Conservation (phyloP, 2,113 vertebrate species). For the Malurus alboscapulatus region DNA sequence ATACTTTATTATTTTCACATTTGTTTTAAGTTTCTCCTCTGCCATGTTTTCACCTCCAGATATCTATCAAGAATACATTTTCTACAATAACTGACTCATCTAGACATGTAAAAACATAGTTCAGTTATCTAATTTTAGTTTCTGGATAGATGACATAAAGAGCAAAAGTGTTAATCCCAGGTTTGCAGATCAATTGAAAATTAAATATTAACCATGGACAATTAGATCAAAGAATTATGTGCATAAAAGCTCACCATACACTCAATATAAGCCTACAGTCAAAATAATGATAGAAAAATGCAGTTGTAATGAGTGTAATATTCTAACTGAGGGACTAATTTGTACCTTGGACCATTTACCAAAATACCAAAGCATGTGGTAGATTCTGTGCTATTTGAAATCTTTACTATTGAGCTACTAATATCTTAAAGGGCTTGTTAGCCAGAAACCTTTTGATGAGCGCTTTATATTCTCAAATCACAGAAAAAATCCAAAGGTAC, state of each 20-base stretch:
- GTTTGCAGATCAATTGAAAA: background rate
- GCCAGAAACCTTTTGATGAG: background rate
- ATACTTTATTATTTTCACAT: background rate
- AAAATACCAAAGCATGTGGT: background rate
- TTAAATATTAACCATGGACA: background rate
- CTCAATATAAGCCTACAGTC: background rate
- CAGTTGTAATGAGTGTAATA: background rate
- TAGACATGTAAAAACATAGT: background rate
- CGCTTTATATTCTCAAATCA: background rate
- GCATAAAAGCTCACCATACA: background rate
- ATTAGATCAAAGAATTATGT: background rate
- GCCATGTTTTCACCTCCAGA: background rate
- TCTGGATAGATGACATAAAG: background rate
- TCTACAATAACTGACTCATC: background rate
- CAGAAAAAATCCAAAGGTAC: background rate
- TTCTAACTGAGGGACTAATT: background rate
- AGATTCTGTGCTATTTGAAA: background rate
- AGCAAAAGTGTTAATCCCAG: background rate
- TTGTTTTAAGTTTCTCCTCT: background rate
- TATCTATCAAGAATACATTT: background rate
- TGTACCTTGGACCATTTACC: background rate
- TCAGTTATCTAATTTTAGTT: background rate
- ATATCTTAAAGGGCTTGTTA: background rate
- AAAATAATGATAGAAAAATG: background rate
- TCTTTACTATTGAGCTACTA: background rate